Percentiles rank a stretch among this genome's conserved stretches.
phyloP scores from a whole-genome alignment of 2,113 vertebrate species.

The Peromyscus leucopus region DNA sequence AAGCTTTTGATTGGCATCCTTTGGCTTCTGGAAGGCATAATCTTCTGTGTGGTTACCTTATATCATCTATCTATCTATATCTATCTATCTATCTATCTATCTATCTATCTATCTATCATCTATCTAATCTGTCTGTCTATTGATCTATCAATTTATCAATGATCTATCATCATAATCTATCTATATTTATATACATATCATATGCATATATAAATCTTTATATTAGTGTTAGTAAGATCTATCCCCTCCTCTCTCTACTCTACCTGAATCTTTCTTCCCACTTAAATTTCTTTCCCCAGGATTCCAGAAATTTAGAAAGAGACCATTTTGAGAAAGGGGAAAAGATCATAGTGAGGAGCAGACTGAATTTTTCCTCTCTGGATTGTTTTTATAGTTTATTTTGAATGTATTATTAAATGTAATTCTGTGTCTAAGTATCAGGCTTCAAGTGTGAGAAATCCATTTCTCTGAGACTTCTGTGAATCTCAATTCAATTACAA shows the following conservation, averaged over 20 bases:
- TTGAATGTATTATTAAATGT: neutral
- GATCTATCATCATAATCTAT: neutral
- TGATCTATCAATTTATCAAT: neutral
- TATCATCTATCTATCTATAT: neutral
- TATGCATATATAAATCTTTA: neutral
- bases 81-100: neutral
- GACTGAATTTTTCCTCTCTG: neutral
- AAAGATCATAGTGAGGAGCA: neutral
- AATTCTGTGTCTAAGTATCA: slow-evolving; percentile 8
- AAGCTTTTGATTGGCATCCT: neutral
- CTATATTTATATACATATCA: neutral
- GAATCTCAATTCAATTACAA: neutral
- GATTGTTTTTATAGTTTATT: neutral
- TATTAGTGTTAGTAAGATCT: neutral
- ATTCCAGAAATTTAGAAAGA: neutral
- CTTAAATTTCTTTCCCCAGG: neutral
- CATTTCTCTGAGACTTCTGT: neutral
- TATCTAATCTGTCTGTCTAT: neutral
- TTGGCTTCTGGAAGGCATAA: neutral
- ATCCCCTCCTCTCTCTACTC: neutral
- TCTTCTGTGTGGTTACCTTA: neutral
- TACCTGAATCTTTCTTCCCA: neutral
- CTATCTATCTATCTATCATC: neutral
- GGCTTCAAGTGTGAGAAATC: slow-evolving; percentile 21
- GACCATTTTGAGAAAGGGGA: neutral